Evolutionary conservation across 2,113 vertebrate species (phyloP).

Genomic region (Scomber japonicus): DNA sequence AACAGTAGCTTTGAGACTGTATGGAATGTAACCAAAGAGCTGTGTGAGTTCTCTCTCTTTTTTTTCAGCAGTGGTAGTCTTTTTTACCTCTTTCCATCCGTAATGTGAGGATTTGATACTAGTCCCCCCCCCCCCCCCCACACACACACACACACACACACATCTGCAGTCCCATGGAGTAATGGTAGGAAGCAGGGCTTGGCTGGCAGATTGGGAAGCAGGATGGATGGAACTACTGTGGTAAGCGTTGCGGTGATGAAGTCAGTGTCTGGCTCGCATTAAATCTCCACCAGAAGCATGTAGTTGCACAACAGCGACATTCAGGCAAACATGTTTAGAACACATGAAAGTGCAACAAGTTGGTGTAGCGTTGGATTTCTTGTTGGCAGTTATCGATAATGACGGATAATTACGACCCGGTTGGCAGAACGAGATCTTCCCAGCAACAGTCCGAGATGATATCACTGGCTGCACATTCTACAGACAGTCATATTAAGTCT

Average conservation of each 20-base stretch:
- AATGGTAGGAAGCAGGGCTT: constrained; percentile 77
- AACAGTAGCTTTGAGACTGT: constrained; percentile 75
- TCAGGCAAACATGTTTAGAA: constrained; percentile 65
- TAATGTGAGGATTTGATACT: constrained; percentile 59
- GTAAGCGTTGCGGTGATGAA: constrained; percentile 75
- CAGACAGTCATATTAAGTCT: constrained; percentile 54
- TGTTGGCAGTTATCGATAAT: not conserved
- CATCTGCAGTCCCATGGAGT: constrained; percentile 50
- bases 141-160: not conserved
- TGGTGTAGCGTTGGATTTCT: constrained; percentile 41
- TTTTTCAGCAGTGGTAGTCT: constrained; percentile 38
- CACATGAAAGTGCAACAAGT: constrained; percentile 43
- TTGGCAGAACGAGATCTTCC: constrained; percentile 28
- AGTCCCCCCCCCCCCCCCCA: constrained; percentile 17
- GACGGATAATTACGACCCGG: constrained; percentile 53
- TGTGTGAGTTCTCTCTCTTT: constrained; percentile 22
- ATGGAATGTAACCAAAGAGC: constrained; percentile 38
- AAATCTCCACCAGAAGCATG: constrained; percentile 51
- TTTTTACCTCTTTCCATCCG: constrained; percentile 63
- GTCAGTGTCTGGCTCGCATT: constrained; percentile 79
- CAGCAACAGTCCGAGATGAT: constrained; percentile 46
- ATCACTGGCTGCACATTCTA: constrained; percentile 57
- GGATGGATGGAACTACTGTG: constrained; percentile 79
- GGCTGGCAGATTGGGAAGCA: constrained; percentile 60
- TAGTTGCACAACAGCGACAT: constrained; percentile 56